Evolutionary conservation across 2,113 vertebrate genomes (phyloP), one percentile per base, ranked within the genome.

Genomic region (Phrynosoma platyrhinos): DNA sequence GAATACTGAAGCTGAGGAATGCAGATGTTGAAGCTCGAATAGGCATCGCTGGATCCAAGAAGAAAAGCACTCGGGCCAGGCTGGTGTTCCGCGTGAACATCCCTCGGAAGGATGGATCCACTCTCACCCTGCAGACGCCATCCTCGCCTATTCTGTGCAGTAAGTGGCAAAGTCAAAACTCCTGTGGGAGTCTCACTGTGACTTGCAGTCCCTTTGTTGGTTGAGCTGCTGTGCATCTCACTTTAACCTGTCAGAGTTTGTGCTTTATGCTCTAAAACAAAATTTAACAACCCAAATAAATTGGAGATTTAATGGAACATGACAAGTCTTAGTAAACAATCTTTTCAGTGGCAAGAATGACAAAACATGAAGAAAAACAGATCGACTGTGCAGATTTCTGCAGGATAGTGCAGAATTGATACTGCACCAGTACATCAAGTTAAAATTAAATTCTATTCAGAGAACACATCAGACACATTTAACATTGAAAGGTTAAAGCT

Each of bases 11-110:
- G 95, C 97, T 99, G 79, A 97, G 99, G 87, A 99, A 99, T 64
- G 98, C 99, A 36, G 99, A 99, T 62, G 99, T 99, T 9, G 99
- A 99, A 96, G 98, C 99, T 92, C 98, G 99, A 91, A 99, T 99
- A 83, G 99, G 99, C 42, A 98, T 99, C 87, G 98, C 98, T 0
- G 98, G 99, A 53, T 99, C 99, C 55, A 99, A 99, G 97, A 99
- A 99, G 92, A 99, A 99, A 91, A 99, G 99, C 95, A 99, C 99
- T 25, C 98, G 99, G 2, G 99, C 98, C 82, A 97, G 99, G 83
- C 96, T 99, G 91, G 98, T 99, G 86, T 99, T 99, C 92, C 97
- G 99, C 53, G 99, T 99, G 92, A 99, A 97, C 95, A 98, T 99
- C 94, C 96, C 97, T 4, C 98, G 98, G 87, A 95, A 98, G 86